A percentile compares a stretch with the other conserved stretches of the same genome.
These are phyloP conservation scores for Tetranychus cinnabarinus DNA, from an alignment of 1,140 invertebrate species.

Conservation along the genomic window DNA sequence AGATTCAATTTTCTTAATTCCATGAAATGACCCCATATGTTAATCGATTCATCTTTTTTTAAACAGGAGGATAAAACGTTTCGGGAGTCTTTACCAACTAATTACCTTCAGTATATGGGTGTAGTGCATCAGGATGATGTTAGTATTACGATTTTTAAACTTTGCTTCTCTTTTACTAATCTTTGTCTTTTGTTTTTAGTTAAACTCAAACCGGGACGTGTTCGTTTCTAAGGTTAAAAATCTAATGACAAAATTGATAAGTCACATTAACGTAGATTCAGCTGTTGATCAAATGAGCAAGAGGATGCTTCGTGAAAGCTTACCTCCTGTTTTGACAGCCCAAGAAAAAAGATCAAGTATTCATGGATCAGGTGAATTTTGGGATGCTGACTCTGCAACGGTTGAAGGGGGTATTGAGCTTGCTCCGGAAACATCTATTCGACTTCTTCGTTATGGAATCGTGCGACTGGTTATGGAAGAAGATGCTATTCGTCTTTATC, in stretches of 20 bases:
- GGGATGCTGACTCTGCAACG: constrained; percentile 26
- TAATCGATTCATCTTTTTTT: not conserved
- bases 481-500: constrained; percentile 40
- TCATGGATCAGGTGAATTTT: constrained; percentile 36
- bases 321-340: constrained; percentile 48
- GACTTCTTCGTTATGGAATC: constrained; percentile 40
- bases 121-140: constrained; percentile 29
- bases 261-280: constrained; percentile 44
- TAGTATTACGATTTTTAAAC: not conserved
- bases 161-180: not conserved
- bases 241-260: constrained; percentile 35
- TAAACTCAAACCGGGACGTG: constrained; percentile 21
- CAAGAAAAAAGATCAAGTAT: constrained; percentile 39
- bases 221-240: constrained; percentile 33
- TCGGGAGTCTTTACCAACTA: constrained; percentile 49
- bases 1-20: not conserved
- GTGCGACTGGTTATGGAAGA: constrained; percentile 42
- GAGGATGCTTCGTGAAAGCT: constrained; percentile 53
- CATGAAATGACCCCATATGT: not conserved
- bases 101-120: constrained; percentile 49
- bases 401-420: constrained; percentile 38
- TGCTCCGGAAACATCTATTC: constrained; percentile 37
- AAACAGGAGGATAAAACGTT: constrained; percentile 35
- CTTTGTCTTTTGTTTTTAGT: constrained; percentile 12
- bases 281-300: constrained; percentile 63